Conservation (phyloP, 1,140 invertebrate species). For the Rhopalosiphum maidis region DNA sequence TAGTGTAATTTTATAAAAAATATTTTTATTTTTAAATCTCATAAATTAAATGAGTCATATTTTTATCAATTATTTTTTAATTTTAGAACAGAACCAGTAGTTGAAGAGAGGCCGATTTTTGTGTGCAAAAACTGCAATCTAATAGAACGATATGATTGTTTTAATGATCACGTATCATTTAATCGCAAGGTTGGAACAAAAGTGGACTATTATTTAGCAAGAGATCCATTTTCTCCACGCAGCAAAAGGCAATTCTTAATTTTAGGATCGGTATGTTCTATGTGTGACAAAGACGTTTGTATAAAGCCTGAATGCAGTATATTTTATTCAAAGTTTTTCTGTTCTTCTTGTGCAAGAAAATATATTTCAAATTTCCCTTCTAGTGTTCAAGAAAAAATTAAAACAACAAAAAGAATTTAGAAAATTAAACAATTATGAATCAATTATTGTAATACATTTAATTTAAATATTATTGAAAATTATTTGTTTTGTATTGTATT, state of each 20-base stretch:
- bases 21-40: neutral
- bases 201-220: slow-evolving; percentile 51
- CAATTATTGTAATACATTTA: neutral
- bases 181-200: slow-evolving; percentile 49
- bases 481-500: neutral
- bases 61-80: neutral
- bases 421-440: neutral
- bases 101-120: slow-evolving; percentile 47
- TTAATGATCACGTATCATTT: slow-evolving; percentile 12
- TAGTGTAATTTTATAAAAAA: neutral
- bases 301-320: slow-evolving; percentile 55
- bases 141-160: slow-evolving; percentile 56
- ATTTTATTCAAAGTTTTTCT: slow-evolving; percentile 56
- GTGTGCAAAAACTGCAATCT: slow-evolving; percentile 42
- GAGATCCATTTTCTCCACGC: slow-evolving; percentile 56
- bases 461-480: neutral
- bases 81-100: neutral
- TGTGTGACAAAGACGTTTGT: slow-evolving; percentile 55
- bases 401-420: slow-evolving; percentile 22
- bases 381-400: slow-evolving; percentile 54
- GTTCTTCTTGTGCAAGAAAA: slow-evolving; percentile 45
- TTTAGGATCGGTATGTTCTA: slow-evolving; percentile 49
- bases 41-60: neutral
- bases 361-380: slow-evolving; percentile 45
- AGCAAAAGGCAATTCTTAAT: slow-evolving; percentile 52